A percentile compares a stretch with the other conserved stretches of the same genome.
Conservation (phyloP, 2,797 vertebrate genomes). For the Chelon auratus region DNA sequence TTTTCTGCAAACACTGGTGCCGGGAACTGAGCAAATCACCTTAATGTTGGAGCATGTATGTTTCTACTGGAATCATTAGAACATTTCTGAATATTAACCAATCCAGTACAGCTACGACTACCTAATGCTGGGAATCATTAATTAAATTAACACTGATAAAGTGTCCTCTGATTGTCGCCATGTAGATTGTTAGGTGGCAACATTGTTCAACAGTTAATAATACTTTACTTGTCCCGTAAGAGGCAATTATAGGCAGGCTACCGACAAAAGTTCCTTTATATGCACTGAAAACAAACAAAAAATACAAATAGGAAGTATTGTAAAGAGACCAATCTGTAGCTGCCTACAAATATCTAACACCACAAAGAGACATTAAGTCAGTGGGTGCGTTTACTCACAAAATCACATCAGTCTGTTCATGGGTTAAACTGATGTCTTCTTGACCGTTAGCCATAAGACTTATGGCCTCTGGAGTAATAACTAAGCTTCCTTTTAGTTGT, state of each 20-base stretch:
- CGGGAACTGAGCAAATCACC: no score
- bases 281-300: neutral
- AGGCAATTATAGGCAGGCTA: neutral
- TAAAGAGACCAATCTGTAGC: neutral
- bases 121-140: neutral
- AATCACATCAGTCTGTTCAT: neutral
- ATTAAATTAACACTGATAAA: neutral
- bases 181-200: neutral
- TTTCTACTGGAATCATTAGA: neutral
- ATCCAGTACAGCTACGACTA: neutral
- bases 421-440: neutral
- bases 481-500: no score
- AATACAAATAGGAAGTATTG: neutral
- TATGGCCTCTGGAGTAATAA: neutral
- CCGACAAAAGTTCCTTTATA: neutral
- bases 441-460: no score
- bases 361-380: neutral
- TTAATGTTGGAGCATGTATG: no score
- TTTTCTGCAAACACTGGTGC: no score
- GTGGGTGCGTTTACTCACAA: no score
- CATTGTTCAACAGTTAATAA: neutral
- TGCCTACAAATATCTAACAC: neutral
- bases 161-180: neutral
- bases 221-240: neutral
- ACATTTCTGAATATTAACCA: neutral